phyloP scores from a whole-genome alignment of 2,113 vertebrate species.

The Lasiurus cinereus region DNA sequence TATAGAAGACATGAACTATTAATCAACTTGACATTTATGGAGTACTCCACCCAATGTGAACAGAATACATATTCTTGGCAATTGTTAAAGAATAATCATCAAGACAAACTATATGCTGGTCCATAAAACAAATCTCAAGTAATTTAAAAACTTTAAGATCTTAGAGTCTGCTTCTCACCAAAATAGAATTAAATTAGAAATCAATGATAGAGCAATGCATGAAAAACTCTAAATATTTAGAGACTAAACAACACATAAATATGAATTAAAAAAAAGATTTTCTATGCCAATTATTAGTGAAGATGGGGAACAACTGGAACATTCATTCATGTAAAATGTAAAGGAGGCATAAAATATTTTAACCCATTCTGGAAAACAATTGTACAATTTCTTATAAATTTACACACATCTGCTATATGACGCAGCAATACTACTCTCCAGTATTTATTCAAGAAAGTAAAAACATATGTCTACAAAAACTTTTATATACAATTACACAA shows the following conservation, averaged over 20 bases:
- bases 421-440: not conserved
- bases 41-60: not conserved
- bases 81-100: not conserved
- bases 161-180: not conserved
- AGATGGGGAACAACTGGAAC: not conserved
- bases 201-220: not conserved
- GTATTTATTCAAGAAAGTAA: slow-evolving; percentile 11
- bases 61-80: not conserved
- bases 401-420: not conserved
- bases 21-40: not conserved
- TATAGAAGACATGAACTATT: not conserved
- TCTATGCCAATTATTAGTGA: not conserved
- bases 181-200: not conserved
- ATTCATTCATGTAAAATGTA: not conserved
- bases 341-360: not conserved
- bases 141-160: not conserved
- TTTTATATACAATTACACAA: not conserved
- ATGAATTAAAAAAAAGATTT: not conserved
- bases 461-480: not conserved
- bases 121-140: not conserved
- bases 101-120: not conserved
- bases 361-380: not conserved
- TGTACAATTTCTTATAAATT: not conserved
- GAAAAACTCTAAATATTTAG: not conserved
- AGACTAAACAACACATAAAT: not conserved